phyloP scores from a whole-genome alignment of 2,797 vertebrate genomes.

The Phrynocephalus vlangalii region DNA sequence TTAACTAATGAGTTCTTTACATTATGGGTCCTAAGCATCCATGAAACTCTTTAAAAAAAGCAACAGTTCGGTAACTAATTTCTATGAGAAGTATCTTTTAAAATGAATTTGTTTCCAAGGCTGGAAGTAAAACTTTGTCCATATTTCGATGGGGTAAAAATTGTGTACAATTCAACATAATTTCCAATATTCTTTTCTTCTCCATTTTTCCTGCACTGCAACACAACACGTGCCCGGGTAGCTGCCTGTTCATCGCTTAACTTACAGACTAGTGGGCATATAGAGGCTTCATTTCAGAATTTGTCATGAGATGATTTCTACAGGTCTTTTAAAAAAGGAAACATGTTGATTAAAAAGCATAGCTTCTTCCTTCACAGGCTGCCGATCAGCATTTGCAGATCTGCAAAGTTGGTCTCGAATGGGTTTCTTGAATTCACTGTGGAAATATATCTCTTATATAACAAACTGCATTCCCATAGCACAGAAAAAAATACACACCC shows the following conservation, averaged over 20 bases:
- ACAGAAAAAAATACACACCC: too few relatives aligned
- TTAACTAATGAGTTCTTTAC: conserved; percentile 58
- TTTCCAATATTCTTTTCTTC: neutral
- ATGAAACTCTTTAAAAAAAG: conserved; percentile 29
- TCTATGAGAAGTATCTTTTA: conserved; percentile 7
- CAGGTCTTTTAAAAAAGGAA: neutral
- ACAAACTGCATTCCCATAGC: too few relatives aligned
- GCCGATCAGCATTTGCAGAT: neutral
- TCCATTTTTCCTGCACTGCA: conserved; percentile 17
- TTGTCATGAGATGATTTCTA: neutral
- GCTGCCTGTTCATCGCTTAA: neutral
- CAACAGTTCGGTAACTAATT: conserved; percentile 1
- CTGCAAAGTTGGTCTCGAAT: conserved; percentile 4
- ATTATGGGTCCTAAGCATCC: conserved; percentile 45
- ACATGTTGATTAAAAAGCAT: neutral
- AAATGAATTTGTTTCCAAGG: neutral
- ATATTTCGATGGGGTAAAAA: conserved; percentile 2
- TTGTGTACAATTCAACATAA: neutral
- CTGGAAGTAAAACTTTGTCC: conserved; percentile 43
- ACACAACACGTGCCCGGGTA: neutral
- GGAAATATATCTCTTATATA: too few relatives aligned
- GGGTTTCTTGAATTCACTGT: neutral
- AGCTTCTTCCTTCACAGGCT: too few relatives aligned
- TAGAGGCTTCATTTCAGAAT: neutral
- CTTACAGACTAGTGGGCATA: neutral